phyloP scores from a whole-genome alignment of 2,888 invertebrate species.

The Athalia circularis region DNA sequence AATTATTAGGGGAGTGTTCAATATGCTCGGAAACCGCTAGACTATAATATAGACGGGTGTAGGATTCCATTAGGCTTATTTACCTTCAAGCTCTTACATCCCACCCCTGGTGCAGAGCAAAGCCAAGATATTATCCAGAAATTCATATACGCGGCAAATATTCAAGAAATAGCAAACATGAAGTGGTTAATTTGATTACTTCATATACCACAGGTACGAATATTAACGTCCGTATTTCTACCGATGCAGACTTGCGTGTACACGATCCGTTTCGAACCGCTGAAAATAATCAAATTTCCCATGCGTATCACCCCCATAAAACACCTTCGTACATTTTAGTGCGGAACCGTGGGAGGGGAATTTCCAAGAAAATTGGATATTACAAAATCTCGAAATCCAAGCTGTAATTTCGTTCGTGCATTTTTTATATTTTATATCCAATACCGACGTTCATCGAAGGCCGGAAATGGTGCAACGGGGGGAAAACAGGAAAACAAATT shows the following conservation, averaged over 20 bases:
- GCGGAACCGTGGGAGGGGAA: no score
- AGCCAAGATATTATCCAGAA: constrained; percentile 6
- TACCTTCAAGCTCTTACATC: not conserved
- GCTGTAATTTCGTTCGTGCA: not conserved
- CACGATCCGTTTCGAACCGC: constrained; percentile 13
- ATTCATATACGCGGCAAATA: constrained; percentile 24
- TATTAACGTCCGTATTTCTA: not conserved
- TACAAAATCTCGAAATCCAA: no score
- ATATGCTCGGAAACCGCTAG: not conserved
- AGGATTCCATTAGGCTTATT: constrained; percentile 1
- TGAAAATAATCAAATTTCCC: constrained; percentile 18
- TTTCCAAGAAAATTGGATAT: no score
- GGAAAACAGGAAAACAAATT: no score
- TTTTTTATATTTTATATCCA: not conserved
- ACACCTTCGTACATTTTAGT: not conserved
- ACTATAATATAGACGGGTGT: not conserved
- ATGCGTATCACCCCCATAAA: not conserved
- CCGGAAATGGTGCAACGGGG: no score
- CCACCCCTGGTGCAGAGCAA: constrained; percentile 7
- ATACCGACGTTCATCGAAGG: no score
- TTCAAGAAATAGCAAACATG: constrained; percentile 27
- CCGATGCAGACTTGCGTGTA: not conserved
- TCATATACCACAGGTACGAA: not conserved
- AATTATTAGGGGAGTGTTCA: constrained; percentile 31
- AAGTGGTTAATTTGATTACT: constrained; percentile 12